A percentile compares a stretch with the other conserved stretches of the same genome.
Evolutionary conservation across 2,113 vertebrate species (phyloP).

Genomic region (Tretioscincus oriximinensis): DNA sequence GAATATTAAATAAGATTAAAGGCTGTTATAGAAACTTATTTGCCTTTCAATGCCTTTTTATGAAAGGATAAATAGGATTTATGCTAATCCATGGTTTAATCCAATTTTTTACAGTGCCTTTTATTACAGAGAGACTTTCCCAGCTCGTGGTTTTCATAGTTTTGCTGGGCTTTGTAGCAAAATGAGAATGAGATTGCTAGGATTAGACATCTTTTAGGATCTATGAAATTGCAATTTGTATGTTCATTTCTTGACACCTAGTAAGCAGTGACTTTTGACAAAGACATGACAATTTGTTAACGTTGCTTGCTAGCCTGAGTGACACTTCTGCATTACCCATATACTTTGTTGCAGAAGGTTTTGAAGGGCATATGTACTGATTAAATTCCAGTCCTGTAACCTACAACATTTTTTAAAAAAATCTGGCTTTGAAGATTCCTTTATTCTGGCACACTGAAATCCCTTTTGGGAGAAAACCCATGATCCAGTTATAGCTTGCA

Average conservation of each 20-base stretch:
- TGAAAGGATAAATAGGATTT: conserved; percentile 58
- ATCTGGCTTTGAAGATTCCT: conserved; percentile 52
- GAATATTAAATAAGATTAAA: conserved; percentile 43
- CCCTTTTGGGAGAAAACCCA: conserved; percentile 33
- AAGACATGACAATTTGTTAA: conserved; percentile 61
- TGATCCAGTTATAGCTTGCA: conserved; percentile 39
- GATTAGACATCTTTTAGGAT: conserved; percentile 40
- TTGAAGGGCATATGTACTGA: conserved; percentile 62
- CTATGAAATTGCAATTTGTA: conserved; percentile 57
- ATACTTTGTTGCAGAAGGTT: conserved; percentile 49
- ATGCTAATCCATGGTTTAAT: conserved; percentile 57
- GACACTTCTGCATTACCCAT: conserved; percentile 57
- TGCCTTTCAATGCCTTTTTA: conserved; percentile 55
- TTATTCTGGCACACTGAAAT: conserved; percentile 51
- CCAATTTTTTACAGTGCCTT: conserved; percentile 49
- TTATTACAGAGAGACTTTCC: conserved; percentile 37
- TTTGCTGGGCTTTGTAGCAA: conserved; percentile 47
- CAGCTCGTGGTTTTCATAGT: conserved; percentile 29
- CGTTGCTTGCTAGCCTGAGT: conserved; percentile 55
- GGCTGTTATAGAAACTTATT: conserved; percentile 40
- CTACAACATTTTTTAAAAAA: conserved; percentile 13
- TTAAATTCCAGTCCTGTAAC: conserved; percentile 65
- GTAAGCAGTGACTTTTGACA: conserved; percentile 57
- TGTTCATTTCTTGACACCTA: conserved; percentile 54
- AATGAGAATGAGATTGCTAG: conserved; percentile 47